Base-by-base conservation (phyloP, 2,797 vertebrate species). In the Tadarida brasiliensis region DNA sequence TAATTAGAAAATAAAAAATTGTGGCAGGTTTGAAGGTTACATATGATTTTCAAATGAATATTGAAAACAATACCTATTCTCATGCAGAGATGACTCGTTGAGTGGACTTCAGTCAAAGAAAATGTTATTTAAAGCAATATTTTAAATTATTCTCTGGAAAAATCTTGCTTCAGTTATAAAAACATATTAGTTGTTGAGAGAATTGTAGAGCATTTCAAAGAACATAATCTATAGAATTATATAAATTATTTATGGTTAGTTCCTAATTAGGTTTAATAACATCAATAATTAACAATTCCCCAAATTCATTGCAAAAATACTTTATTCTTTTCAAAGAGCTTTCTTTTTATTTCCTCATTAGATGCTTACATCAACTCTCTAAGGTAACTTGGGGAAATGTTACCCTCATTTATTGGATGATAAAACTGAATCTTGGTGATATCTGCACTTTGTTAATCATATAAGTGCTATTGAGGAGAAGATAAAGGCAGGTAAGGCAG, bases 261-360 rank as follows among this genome's bases (percentile, higher is more conserved):
- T 90, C 51, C 91, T 96, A 95, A 96, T 96, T 96, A 97, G 67
- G 33, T n/a, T 89, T 96, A 96, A 96, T 91, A 87, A 33, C 54
- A 97, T 97, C 70, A 96, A 96, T 97, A 96, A 97, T 97, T 96
- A 94, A 96, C 54, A 94, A 94, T 90, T 96, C 83, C 59, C 95
- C 44, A 94, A 91, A 93, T 77, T 84, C 87, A 61, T 7, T 91
- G 49, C 33, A 83, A 83, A 96, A 87, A 26, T 73, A 30, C 61
- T 96, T 95, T 94, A 82, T 94, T 97, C 63, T 94, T 94, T 96
- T 94, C 91, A 96, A 95, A 94, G 87, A 51, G 19, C 9, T 86
- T 90, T 94, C 44, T 85, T 92, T 89, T 71, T n/a, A 33, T 95
- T 91, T 89, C 30, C 80, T 70, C 88, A 49, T 90, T 91, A 92